Evolutionary conservation across 2,888 invertebrate genomes (phyloP), one percentile per base, ranked within the genome.

Genomic region (Phyto melanocephala): DNA sequence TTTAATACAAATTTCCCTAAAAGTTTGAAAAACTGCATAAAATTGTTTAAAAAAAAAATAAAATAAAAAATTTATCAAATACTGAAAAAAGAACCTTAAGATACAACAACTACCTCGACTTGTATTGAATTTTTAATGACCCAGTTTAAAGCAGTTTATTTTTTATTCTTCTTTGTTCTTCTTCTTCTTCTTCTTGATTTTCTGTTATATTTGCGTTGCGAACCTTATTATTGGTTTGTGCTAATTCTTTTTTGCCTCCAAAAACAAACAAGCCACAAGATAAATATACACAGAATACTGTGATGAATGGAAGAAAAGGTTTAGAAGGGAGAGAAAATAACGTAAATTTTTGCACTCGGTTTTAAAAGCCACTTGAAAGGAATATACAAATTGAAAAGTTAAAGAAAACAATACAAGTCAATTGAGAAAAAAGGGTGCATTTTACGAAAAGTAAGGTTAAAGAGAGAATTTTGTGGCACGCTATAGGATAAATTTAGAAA

Each of bases 181-280:
- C 10, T 15, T 11, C 22, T 13, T 60, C 3, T 60, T 62, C 33
- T 13, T 40, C 33, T 65, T 47, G 11, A 1, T 50, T 35, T 52
- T 35, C n/a, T 67, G 1, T 62, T 35, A 17, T 45, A 3, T 6
- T 62, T 68, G 70, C 65, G 54, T 76, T 82, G 58, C 71, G 60
- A 75, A 80, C 85, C 88, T 86, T 85, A 89, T 88, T 88, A 88
- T 89, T 86, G 89, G 87, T 89, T 89, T 88, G 89, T 80, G 84
- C 89, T 86, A 89, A 87, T 89, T 89, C 62, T 86, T 76, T 86
- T 76, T 80, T 68, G 56, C 62, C 62, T 58, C 54, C 71, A 71
- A 65, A 42, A 33, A 47, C 65, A 60, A 72, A 71, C 24, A 75
- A 71, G 50, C 60, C 67, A 4, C 11, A 65, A 62, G 70, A 65